Base-by-base conservation (phyloP, 2,888 invertebrate species). In the Metopia argyrocephala region DNA sequence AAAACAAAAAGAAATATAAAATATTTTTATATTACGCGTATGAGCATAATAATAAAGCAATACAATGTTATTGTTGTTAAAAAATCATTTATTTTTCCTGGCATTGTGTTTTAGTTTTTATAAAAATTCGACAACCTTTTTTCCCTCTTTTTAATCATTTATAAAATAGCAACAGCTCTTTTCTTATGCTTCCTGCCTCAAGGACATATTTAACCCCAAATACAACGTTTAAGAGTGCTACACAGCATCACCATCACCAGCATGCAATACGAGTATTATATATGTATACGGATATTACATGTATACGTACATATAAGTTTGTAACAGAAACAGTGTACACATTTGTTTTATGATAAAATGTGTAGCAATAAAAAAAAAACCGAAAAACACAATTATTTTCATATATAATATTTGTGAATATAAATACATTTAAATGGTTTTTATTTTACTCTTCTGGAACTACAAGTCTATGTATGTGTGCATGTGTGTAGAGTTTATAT, bases 161-260 rank as follows among this genome's bases (percentile, higher is more conserved):
- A 27, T n/a, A 59, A 7, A 68, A 68, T 59, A 54, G 21, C 52
- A 66, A 66, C 68, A 61, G 52, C 52, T 50, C 27, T 45, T 52
- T 59, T 45, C 4, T 25, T 15, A 4, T 54, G 54, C 46, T 64
- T 73, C 73, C 65, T 75, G 61, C 18, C 15, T 75, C 75, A 79
- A 79, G 79, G 79, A 66, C 70, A 56, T 12, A 57, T 68, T 78
- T 68, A 78, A 68, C 18, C 78, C 18, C 28, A 54, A 45, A 25
- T 48, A 27, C 28, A 23, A 38, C 18, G 23, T 31, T 50, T 27
- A 28, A 48, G 9, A 38, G 57, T 45, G 48, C 45, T 15, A 62
- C 18, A 25, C 31, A 23, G 45, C 3, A 7, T 23, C 6, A 50
- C 9, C 66, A 25, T 27, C 59, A 38, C 21, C 28, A 28, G 15